Evolutionary conservation across 2,113 vertebrate species (phyloP).

Genomic region (Vidua chalybeata): DNA sequence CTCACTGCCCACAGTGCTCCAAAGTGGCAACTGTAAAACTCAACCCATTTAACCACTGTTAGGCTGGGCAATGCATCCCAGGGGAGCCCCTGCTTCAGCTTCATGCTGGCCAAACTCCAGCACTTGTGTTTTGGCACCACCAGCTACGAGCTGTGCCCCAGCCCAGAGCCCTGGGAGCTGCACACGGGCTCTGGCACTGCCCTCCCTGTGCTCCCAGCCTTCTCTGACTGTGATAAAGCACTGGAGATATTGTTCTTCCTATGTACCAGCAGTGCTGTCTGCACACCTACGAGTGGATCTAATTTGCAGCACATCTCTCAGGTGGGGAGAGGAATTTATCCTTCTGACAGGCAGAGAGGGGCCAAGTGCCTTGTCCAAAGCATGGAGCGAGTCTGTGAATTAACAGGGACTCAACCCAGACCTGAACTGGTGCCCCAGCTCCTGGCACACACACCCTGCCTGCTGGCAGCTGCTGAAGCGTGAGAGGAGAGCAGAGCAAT

Average conservation of each 20-base stretch:
- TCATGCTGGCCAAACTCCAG: background rate
- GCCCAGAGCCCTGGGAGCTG: background rate
- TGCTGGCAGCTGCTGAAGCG: background rate
- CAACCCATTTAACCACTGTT: accelerated
- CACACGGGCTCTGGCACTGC: background rate
- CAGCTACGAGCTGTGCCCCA: background rate
- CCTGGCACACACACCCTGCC: background rate
- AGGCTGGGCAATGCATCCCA: background rate
- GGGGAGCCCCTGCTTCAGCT: background rate
- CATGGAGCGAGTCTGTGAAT: background rate
- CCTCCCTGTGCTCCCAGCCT: background rate
- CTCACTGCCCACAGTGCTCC: background rate
- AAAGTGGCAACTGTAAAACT: background rate
- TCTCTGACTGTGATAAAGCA: background rate
- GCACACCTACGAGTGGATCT: background rate
- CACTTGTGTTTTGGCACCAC: background rate
- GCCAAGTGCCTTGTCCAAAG: background rate
- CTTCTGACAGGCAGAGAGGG: background rate
- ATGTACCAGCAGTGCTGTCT: background rate
- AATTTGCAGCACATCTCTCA: background rate
- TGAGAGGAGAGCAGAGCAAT: background rate
- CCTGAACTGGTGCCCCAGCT: background rate
- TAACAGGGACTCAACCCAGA: background rate
- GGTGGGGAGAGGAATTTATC: slow-evolving; percentile 32
- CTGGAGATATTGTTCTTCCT: background rate